Conservation (phyloP, 1,140 invertebrate species). For the Periplaneta americana region DNA sequence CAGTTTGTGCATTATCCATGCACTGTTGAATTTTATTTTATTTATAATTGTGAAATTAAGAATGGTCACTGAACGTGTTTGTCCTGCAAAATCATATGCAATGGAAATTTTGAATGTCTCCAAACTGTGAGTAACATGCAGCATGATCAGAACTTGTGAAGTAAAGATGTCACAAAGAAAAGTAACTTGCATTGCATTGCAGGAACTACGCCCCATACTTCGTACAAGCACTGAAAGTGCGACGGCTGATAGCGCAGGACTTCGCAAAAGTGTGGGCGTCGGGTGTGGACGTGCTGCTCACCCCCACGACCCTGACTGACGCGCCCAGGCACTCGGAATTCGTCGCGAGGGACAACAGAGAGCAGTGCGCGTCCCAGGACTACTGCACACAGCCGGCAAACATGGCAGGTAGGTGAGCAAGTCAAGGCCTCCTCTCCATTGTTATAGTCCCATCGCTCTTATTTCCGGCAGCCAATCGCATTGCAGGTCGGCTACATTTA, state of each 20-base stretch:
- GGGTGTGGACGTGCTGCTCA: constrained; percentile 79
- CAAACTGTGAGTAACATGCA: too few species aligned
- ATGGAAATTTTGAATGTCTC: constrained; percentile 9
- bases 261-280: constrained; percentile 67
- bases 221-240: constrained; percentile 80
- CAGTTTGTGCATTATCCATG: too few species aligned
- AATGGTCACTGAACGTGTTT: not conserved
- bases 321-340: constrained; percentile 81
- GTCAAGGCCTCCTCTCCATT: too few species aligned
- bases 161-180: too few species aligned
- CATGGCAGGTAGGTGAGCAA: constrained; percentile 84
- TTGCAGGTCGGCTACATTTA: too few species aligned
- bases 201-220: constrained; percentile 94
- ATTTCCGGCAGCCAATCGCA: too few species aligned
- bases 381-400: constrained; percentile 94
- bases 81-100: constrained; percentile 1
- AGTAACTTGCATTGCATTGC: too few species aligned
- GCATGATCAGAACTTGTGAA: too few species aligned
- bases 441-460: too few species aligned
- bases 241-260: constrained; percentile 83
- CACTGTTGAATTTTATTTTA: too few species aligned
- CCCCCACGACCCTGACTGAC: constrained; percentile 84
- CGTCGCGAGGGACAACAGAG: constrained; percentile 68
- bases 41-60: not conserved
- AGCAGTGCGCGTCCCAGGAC: constrained; percentile 85